Base-by-base conservation (phyloP, 2,797 vertebrate species). In the Lepilemur septentrionalis region DNA sequence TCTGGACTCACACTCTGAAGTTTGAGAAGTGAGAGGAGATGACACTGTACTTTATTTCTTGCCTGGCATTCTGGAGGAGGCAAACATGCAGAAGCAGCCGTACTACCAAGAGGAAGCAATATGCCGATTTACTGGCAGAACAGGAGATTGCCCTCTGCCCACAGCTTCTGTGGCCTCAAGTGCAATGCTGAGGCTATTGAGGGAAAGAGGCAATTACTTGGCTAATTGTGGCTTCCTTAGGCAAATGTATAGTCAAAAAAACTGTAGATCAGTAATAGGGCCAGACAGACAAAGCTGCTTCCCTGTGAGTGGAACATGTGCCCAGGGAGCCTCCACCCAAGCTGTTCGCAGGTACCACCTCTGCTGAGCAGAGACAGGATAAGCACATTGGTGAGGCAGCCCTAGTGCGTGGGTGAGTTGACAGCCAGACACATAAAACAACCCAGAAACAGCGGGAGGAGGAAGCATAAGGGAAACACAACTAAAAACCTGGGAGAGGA, bases 11-110 rank as follows among this genome's bases (percentile, higher is more conserved):
- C 41, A 32, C 41, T 70, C 25, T 65, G 35, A 73, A 92, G 15
- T 46, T 7, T 61, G 23, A 73, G 20, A 88, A 87, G 25, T 46
- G 48, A 94, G 48, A 65, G 28, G 5, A 32, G 15, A 10, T 52
- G 4, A 23, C 1, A 1, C 22, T 65, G 28, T 1, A 25, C 14
- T 35, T 69, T 88, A 28, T 4, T 46, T 91, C 61, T 79, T 57
- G 35, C 46, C 35, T 76, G 67, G 28, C 4, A 6, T 73, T 80
- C 38, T 73, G 38, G 72, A 25, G 1, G 32, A 14, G 1, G 0
- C 4, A 4, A 7, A 1, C 0, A 2, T 9, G 20, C 12, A 70
- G 41, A 69, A 59, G 15, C 30, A 14, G 2, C 25, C 18, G 13
- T 38, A 0, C 17, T 17, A 59, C 20, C 4, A 3, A 1, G n/a